These are phyloP conservation scores for Bovichtus variegatus DNA, from an alignment of 2,797 vertebrate species.

Conservation along the genomic window DNA sequence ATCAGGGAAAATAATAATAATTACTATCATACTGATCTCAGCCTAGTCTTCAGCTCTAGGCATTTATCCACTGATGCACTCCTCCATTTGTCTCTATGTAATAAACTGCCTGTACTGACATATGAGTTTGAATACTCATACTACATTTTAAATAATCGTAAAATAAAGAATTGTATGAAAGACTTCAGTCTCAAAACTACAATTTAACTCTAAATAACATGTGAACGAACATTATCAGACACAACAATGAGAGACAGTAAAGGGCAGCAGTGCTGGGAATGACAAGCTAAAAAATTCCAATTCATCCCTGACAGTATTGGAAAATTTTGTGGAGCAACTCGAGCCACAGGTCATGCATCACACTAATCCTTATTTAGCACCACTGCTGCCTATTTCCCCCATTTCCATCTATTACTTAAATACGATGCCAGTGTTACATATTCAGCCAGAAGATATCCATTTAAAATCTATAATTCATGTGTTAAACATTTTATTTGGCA, in stretches of 20 bases:
- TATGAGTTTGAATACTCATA: not conserved
- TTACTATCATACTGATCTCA: not conserved
- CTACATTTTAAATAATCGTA: not conserved
- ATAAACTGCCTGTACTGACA: not conserved
- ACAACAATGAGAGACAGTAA: not conserved
- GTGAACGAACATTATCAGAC: not conserved
- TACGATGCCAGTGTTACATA: slow-evolving; percentile 51
- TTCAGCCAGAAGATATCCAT: slow-evolving; percentile 58
- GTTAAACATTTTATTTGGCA: slow-evolving; percentile 68
- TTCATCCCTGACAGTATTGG: not conserved
- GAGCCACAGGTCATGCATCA: slow-evolving; percentile 43
- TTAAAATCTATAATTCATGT: slow-evolving; percentile 67
- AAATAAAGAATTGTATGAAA: not conserved
- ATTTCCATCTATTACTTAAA: slow-evolving; percentile 41
- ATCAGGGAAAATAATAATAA: not conserved
- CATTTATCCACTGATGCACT: not conserved
- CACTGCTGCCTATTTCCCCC: slow-evolving; percentile 29
- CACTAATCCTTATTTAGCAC: slow-evolving; percentile 47
- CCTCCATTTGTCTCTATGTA: not conserved
- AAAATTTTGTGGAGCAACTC: slow-evolving; percentile 27
- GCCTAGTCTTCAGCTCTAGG: not conserved
- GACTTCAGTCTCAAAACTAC: not conserved
- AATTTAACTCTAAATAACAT: slow-evolving; percentile 6
- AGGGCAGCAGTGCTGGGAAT: not conserved
- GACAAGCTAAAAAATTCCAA: not conserved